These are phyloP conservation scores for Mastacembelus armatus DNA, from an alignment of 2,797 vertebrate genomes.

Conservation along the genomic window DNA sequence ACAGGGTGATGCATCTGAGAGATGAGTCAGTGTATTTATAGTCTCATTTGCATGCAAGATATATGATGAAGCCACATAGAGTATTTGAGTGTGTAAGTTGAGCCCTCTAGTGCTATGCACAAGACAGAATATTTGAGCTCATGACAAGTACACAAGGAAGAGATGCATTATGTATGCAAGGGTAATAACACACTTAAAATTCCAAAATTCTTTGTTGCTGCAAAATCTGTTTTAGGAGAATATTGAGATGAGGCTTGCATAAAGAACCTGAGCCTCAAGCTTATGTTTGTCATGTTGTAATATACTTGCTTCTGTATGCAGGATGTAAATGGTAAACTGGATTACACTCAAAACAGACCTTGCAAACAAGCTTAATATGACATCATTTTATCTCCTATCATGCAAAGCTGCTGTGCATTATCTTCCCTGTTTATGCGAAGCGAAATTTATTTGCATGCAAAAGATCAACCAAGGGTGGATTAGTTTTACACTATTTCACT, in stretches of 20 bases:
- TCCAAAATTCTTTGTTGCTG: constrained; percentile 58
- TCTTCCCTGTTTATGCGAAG: constrained; percentile 20
- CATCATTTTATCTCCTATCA: constrained; percentile 35
- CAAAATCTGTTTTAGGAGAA: constrained; percentile 52
- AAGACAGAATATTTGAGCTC: constrained; percentile 52
- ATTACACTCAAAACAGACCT: constrained; percentile 50
- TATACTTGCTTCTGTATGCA: constrained; percentile 20
- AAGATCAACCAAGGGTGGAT: constrained; percentile 14
- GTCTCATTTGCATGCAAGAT: constrained; percentile 71
- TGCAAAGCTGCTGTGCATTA: constrained; percentile 27
- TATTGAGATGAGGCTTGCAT: constrained; percentile 42
- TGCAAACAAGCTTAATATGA: constrained; percentile 45
- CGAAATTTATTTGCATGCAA: background rate
- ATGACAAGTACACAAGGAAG: constrained; percentile 37
- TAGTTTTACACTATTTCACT: constrained; percentile 1
- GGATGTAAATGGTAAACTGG: constrained; percentile 43
- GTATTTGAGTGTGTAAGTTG: constrained; percentile 60
- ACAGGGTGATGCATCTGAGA: constrained; percentile 53
- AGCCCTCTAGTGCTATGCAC: constrained; percentile 42
- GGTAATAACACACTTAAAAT: constrained; percentile 51
- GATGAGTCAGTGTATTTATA: constrained; percentile 66
- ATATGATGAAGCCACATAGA: constrained; percentile 62
- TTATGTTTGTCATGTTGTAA: constrained; percentile 58
- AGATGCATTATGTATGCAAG: constrained; percentile 42
- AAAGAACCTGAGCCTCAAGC: constrained; percentile 42